Evolutionary conservation across 2,888 invertebrate species (phyloP).

Genomic region (Liodrosophila aerea): DNA sequence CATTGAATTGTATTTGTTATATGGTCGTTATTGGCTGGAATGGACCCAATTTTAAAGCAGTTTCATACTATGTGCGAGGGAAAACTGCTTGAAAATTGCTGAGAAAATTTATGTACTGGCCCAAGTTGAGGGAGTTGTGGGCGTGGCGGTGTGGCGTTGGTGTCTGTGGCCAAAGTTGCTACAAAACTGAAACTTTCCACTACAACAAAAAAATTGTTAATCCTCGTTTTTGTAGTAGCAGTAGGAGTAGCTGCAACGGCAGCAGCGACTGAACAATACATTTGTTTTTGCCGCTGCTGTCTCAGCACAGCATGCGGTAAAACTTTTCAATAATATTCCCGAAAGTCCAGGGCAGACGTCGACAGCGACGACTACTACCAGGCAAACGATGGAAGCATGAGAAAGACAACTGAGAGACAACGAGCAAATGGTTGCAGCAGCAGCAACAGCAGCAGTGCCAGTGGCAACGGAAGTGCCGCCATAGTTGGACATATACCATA

Average conservation of each 20-base stretch:
- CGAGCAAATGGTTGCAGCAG: constrained; percentile 17
- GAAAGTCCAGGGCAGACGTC: constrained; percentile 70
- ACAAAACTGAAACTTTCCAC: constrained; percentile 71
- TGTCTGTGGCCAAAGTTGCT: constrained; percentile 73
- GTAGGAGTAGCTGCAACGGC: constrained; percentile 6
- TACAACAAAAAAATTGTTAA: constrained; percentile 24
- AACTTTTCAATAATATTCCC: constrained; percentile 76
- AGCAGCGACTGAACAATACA: constrained; percentile 62
- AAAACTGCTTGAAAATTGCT: constrained; percentile 43
- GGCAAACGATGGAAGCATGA: constrained; percentile 27
- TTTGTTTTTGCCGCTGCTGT: constrained; percentile 61
- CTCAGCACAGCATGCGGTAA: constrained; percentile 73
- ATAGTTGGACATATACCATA: constrained; percentile 60
- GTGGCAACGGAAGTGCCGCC: constrained; percentile 60
- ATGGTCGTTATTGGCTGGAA: constrained; percentile 50
- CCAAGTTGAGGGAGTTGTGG: constrained; percentile 21
- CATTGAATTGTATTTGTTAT: too few relatives aligned
- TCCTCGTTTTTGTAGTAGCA: constrained; percentile 32
- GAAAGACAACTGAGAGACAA: constrained; percentile 41
- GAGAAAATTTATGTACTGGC: constrained; percentile 64
- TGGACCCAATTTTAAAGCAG: constrained; percentile 33
- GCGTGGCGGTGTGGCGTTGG: constrained; percentile 44
- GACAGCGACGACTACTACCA: constrained; percentile 24
- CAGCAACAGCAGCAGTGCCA: constrained; percentile 17
- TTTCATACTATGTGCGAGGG: constrained; percentile 12